These are phyloP conservation scores for Parasteatoda tepidariorum DNA, from an alignment of 1,140 invertebrate species.

Conservation along the genomic window DNA sequence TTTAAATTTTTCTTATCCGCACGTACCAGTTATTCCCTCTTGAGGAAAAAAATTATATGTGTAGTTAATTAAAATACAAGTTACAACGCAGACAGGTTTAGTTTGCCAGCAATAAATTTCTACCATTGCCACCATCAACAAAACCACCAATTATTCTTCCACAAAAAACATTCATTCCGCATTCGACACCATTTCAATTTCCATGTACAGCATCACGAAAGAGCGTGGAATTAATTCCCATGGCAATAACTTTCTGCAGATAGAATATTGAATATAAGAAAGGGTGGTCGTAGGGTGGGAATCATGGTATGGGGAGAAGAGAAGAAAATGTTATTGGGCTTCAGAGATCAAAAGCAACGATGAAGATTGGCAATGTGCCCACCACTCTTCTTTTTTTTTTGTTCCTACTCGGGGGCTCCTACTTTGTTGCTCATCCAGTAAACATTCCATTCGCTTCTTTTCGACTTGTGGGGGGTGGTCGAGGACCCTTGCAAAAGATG, in stretches of 20 bases:
- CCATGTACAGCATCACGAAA: too few species aligned
- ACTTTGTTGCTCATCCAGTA: conserved; percentile 39
- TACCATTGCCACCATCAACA: too few species aligned
- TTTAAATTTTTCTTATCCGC: too few species aligned
- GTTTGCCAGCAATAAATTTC: too few species aligned
- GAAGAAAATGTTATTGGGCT: conserved; percentile 19
- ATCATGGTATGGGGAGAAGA: neutral
- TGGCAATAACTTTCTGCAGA: neutral
- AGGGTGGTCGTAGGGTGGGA: neutral
- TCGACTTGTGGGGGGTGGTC: neutral
- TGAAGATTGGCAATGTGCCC: conserved; percentile 48
- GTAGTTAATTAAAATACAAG: too few species aligned
- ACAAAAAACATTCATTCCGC: too few species aligned
- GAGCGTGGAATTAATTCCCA: neutral
- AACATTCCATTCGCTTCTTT: conserved; percentile 26
- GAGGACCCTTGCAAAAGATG: neutral
- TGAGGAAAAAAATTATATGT: too few species aligned
- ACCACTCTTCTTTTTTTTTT: conserved; percentile 8
- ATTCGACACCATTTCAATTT: too few species aligned
- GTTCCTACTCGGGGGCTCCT: neutral
- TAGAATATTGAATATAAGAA: neutral
- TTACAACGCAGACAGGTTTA: too few species aligned
- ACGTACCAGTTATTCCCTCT: too few species aligned
- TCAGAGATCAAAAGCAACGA: conserved; percentile 17
- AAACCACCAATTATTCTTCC: too few species aligned